Evolutionary conservation across 2,797 vertebrate species (phyloP), one percentile per base, ranked within the genome.

Genomic region (Bucorvus abyssinicus): DNA sequence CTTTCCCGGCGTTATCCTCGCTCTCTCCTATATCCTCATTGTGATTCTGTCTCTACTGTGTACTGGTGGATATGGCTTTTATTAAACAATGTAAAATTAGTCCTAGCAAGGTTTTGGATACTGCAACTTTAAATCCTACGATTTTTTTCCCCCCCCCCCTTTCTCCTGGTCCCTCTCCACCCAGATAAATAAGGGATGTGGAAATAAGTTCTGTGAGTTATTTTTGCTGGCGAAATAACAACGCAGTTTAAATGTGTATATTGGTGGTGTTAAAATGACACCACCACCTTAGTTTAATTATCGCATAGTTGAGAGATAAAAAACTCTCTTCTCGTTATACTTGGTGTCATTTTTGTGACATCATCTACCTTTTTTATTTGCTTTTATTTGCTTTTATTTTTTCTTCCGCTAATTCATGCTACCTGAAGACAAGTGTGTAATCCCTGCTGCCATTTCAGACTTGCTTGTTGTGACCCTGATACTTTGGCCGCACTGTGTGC

Each of bases 181-280:
- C 45, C 44, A 64, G 71, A 75, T 88, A 68, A 93, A 45, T 49
- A 79, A 93, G 80, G 53, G 40, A 79, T 71, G 71, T 65, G 67
- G 78, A 88, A 90, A 84, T 81, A 64, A 89, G n/a, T 94, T 85
- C 80, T 80, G 57, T 74, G 73, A 89, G 84, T 94, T 97, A 95
- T 95, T 97, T 96, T 96, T 93, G 83, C 95, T 93, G 94, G 88
- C 81, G 0, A 97, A 97, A 95, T 93, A 83, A 93, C 78, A 89
- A 24, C 0, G 5, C 68, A 73, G 69, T 80, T 95, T 79, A 94
- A 71, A 68, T 69, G 30, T 89, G 93, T 94, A 96, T 95, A 94
- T 91, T 95, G 80, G 60, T 96, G 79, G 76, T 5, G 24, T 94
- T 89, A 85, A 84, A 78, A 85, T 45, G 80, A 86, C 71, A 84